Conservation (phyloP, 2,113 vertebrate species). For the Lonchura striata region DNA sequence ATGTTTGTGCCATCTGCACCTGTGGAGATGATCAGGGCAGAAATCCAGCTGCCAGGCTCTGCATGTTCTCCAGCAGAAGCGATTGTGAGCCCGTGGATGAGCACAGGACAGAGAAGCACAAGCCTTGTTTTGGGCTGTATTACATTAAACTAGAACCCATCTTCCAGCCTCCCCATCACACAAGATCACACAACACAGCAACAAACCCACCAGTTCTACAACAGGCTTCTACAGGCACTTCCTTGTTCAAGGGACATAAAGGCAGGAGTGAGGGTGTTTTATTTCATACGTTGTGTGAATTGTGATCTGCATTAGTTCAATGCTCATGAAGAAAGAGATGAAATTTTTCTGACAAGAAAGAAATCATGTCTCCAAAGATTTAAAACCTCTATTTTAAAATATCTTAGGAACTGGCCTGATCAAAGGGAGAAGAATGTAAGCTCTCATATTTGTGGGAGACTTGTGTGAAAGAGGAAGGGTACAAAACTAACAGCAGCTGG, state of each 20-base stretch:
- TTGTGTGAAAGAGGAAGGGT: background rate
- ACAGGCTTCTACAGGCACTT: background rate
- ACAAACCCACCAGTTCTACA: background rate
- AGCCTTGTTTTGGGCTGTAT: background rate
- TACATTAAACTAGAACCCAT: background rate
- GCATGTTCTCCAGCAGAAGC: background rate
- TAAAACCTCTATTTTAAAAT: background rate
- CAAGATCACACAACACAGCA: background rate
- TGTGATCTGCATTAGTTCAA: background rate
- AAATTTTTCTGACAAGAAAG: background rate
- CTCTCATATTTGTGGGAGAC: background rate
- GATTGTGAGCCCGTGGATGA: fast-evolving
- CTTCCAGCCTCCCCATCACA: background rate
- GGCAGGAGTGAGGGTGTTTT: background rate
- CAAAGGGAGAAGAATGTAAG: background rate
- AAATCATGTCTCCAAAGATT: background rate
- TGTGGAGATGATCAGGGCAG: background rate
- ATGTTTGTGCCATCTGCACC: fast-evolving
- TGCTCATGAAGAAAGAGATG: background rate
- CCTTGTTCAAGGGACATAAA: background rate
- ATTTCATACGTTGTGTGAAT: background rate
- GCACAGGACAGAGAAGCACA: background rate
- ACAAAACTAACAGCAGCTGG: background rate
- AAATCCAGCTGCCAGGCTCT: background rate
- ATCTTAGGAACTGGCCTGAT: background rate